Base-by-base conservation (phyloP, 2,113 vertebrate genomes). In the Seriola quinqueradiata region DNA sequence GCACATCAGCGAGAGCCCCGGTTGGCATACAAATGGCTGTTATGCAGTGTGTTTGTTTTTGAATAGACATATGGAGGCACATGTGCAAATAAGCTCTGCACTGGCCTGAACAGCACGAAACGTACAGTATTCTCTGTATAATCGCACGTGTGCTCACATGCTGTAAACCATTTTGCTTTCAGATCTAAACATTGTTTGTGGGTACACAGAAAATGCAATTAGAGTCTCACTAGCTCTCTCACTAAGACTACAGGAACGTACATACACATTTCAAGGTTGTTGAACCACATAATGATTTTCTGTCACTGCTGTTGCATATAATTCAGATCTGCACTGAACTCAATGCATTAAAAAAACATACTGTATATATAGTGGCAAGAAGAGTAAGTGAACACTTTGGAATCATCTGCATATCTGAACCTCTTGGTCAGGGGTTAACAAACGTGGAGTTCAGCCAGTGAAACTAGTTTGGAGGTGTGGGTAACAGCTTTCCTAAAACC, bases 241-340 rank as follows among this genome's bases (percentile, higher is more conserved):
- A 63, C 64, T 38, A 58, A 82, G 12, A 70, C 8, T 10, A 61
- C 9, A 36, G 58, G 7, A 55, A 1, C 34, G n/a, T 32, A 72
- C 42, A 44, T 14, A 36, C 28, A 50, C 60, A 55, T 3, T 59
- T 23, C 10, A 63, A 75, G 5, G 46, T 32, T 34, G 11, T 23
- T 73, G 1, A 68, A 60, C 13, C 32, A 42, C 57, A 8, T 36
- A 84, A 44, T 60, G 74, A 70, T 79, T 91, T 88, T 64, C 42
- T 79, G 66, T 77, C 63, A 46, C 67, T 77, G 59, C 55, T 48
- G 75, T 28, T 74, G 50, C 75, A 67, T 64, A 8, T 38, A 76
- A 57, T 77, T 70, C 36, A 77, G 13, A 54, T 63, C 19, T 67
- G 52, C 58, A 57, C n/a, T 70, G 12, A 72, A n/a, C 10, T 65